phyloP scores from a whole-genome alignment of 2,797 vertebrate genomes.

The Amphiprion clarkii region DNA sequence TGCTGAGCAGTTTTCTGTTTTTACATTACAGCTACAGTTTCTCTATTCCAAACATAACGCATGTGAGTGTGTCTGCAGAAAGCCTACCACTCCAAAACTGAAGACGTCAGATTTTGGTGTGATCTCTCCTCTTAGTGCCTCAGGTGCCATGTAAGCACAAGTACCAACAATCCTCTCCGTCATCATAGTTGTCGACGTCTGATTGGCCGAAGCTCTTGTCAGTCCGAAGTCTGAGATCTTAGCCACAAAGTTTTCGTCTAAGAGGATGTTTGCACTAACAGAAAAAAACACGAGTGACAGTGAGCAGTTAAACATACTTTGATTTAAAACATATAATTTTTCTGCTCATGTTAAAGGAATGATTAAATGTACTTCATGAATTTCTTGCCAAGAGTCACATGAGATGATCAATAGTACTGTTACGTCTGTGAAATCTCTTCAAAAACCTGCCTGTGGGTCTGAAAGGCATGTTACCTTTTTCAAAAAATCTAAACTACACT shows the following conservation, averaged over 20 bases:
- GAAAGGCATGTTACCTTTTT: too few species aligned
- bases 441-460: too few species aligned
- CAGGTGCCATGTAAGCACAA: slow-evolving; percentile 96
- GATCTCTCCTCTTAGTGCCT: slow-evolving; percentile 95
- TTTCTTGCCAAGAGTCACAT: not conserved
- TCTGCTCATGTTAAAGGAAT: not conserved
- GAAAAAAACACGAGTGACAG: not conserved
- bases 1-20: slow-evolving; percentile 38
- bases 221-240: slow-evolving; percentile 98
- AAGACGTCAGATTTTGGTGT: slow-evolving; percentile 95
- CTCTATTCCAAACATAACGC: slow-evolving; percentile 12
- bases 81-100: slow-evolving; percentile 95
- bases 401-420: not conserved
- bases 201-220: slow-evolving; percentile 90
- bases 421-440: too few species aligned
- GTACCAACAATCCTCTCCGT: slow-evolving; percentile 96
- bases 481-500: too few species aligned
- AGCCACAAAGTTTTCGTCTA: slow-evolving; percentile 88
- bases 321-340: not conserved
- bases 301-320: not conserved
- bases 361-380: not conserved
- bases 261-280: slow-evolving; percentile 93
- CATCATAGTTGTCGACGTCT: slow-evolving; percentile 88
- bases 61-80: slow-evolving; percentile 1
- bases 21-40: slow-evolving; percentile 37